Evolutionary conservation across 2,888 invertebrate species (phyloP), one percentile per base, ranked within the genome.

Genomic region (Polymixis flavicincta): DNA sequence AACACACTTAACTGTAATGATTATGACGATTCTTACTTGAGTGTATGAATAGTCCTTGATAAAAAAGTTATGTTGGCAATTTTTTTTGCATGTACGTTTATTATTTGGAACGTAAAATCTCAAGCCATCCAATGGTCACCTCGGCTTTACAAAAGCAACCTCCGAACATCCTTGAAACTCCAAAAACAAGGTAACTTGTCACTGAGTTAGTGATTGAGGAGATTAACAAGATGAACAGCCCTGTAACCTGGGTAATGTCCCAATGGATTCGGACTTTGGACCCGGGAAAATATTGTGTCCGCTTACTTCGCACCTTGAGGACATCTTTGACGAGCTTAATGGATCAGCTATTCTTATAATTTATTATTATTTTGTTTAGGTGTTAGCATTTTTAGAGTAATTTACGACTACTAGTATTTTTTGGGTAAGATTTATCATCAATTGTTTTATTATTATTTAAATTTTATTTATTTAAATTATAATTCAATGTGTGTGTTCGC

Each of bases 151-250:
- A 28, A 69, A 80, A 60, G 6, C 42, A 59, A 71, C 66, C 54
- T 59, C 54, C 14, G n/a, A 50, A 64, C 32, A 77, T 68, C 77
- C 67, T 68, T 50, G 77, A n/a, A 60, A 54, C 52, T 69, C 45
- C 55, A 71, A 68, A 78, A 71, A 63, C 76, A 79, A 83, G 80
- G 71, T 69, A 70, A 72, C 69, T 75, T 82, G 83, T 80, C 76
- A 55, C 72, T 19, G 67, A 61, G 64, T 72, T 68, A 78, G 63
- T 74, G 70, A 74, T 74, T 76, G 83, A 73, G 73, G 50, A 28
- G 82, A 84, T 84, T 82, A 84, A 80, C 71, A 80, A 82, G 84
- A 84, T 71, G 73, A 66, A 85, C 70, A 63, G 69, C 55, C 48
- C 48, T 59, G 65, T 82, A 37, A 75, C 69, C 71, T 66, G 61